Evolutionary conservation across 2,113 vertebrate species (phyloP).

Genomic region (Nematolebias whitei): DNA sequence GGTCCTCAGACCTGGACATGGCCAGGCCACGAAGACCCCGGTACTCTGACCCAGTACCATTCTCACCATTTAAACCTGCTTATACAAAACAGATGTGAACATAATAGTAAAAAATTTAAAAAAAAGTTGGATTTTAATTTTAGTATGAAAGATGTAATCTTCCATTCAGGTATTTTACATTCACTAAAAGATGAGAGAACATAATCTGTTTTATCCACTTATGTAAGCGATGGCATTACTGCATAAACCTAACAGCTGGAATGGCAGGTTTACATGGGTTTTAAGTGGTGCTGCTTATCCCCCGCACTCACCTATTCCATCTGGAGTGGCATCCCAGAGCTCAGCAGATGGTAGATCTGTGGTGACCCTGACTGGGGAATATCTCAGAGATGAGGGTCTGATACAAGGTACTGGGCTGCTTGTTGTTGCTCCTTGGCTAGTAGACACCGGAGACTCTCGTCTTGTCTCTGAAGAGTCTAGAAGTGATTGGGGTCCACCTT

Average conservation of each 20-base stretch:
- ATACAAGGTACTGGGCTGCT: conserved; percentile 61
- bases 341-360: conserved; percentile 65
- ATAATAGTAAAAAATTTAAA: no score
- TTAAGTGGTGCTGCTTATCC: not conserved
- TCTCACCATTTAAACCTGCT: conserved; percentile 62
- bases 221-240: not conserved
- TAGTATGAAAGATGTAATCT: not conserved
- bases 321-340: conserved; percentile 66
- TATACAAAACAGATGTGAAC: conserved; percentile 1
- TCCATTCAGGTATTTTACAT: not conserved
- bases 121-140: not conserved
- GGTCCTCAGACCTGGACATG: conserved; percentile 73
- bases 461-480: conserved; percentile 60
- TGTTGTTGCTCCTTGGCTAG: conserved; percentile 47
- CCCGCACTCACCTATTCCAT: conserved; percentile 66
- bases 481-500: conserved; percentile 50
- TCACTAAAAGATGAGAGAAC: not conserved
- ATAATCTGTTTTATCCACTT: not conserved
- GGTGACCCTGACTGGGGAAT: conserved; percentile 61
- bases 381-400: conserved; percentile 75
- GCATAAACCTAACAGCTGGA: not conserved
- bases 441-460: conserved; percentile 52
- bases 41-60: conserved; percentile 54
- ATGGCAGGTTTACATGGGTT: not conserved
- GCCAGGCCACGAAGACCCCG: conserved; percentile 51